Percentiles rank a stretch among this genome's conserved stretches.
These are phyloP conservation scores for Aphelenchoides fujianensis DNA, from an alignment of 1,140 invertebrate genomes.

Conservation along the genomic window DNA sequence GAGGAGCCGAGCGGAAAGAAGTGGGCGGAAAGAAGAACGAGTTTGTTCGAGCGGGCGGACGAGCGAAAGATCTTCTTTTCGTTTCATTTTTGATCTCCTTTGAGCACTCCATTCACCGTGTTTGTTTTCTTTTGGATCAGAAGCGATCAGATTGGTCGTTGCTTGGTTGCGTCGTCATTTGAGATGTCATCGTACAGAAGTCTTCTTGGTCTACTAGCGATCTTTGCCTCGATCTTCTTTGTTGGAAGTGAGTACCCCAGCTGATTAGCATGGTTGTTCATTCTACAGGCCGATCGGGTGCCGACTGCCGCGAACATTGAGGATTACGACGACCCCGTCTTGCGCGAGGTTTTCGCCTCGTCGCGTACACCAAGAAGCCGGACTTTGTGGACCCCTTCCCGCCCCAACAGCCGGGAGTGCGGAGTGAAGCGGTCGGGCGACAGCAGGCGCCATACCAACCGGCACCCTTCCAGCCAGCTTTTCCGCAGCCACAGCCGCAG, in stretches of 20 bases:
- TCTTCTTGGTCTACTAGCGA: not conserved
- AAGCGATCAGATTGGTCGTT: not conserved
- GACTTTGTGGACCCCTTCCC: not conserved
- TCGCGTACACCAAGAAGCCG: slow-evolving; percentile 5
- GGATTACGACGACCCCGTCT: slow-evolving; percentile 27
- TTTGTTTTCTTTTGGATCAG: not conserved
- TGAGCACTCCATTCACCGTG: not conserved
- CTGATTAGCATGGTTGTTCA: not conserved
- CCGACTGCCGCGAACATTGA: slow-evolving; percentile 15
- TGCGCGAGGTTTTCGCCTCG: slow-evolving; percentile 21
- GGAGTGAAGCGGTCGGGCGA: not conserved
- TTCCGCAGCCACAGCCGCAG: no score
- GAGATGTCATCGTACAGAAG: not conserved
- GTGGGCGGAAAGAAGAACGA: no score
- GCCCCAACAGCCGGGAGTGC: slow-evolving; percentile 30
- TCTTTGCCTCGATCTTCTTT: not conserved
- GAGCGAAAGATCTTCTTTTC: no score
- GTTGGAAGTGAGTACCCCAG: not conserved
- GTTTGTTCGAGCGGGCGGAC: no score
- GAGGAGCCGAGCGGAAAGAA: no score
- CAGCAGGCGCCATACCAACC: not conserved
- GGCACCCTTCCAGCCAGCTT: not conserved
- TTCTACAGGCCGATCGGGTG: slow-evolving; percentile 20
- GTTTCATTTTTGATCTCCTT: no score
- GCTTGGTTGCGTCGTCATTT: not conserved